phyloP scores from a whole-genome alignment of 2,113 vertebrate genomes.

The Danio rerio region GRCz12tu NC_133189.1:45673001-45673500 shows the following conservation, averaged over 20 bases:
- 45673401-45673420: too few species aligned
- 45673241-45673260: constrained; percentile 1
- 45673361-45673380: too few species aligned
- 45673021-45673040: constrained; percentile 24
- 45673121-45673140: constrained; percentile 38
- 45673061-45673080: constrained; percentile 37
- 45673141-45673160: constrained; percentile 14
- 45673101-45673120: constrained; percentile 51
- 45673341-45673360: too few species aligned
- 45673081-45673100: constrained; percentile 19
- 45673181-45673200: constrained; percentile 34
- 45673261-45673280: not conserved
- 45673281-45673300: not conserved
- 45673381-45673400: too few species aligned
- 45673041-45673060: not conserved
- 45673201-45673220: not conserved
- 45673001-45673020: constrained; percentile 7
- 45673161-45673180: not conserved
- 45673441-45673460: too few species aligned
- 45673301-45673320: constrained; percentile 3
- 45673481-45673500: too few species aligned
- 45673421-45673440: too few species aligned
- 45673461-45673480: too few species aligned
- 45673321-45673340: too few species aligned
- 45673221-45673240: not conserved